Evolutionary conservation across 1,140 invertebrate species (phyloP).

Genomic region (Danaus plexippus): DNA sequence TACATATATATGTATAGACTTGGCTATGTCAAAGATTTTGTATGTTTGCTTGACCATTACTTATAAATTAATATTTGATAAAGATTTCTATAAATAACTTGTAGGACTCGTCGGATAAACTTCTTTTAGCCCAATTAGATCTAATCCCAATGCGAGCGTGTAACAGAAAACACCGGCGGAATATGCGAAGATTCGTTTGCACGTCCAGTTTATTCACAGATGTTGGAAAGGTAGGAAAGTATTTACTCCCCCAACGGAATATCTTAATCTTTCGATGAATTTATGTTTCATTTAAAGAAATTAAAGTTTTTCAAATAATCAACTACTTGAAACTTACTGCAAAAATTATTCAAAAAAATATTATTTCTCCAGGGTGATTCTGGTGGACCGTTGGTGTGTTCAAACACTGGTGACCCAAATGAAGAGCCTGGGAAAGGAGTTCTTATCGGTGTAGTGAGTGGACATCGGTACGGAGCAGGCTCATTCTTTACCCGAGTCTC

Average conservation of each 20-base stretch:
- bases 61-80: too few relatives aligned
- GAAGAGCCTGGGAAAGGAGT: slow-evolving; percentile 29
- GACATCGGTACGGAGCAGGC: slow-evolving; percentile 17
- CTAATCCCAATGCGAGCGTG: slow-evolving; percentile 26
- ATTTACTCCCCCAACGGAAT: too few relatives aligned
- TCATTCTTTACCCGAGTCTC: slow-evolving; percentile 48
- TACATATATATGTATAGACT: too few relatives aligned
- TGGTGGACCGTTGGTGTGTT: slow-evolving; percentile 47
- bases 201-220: slow-evolving; percentile 31
- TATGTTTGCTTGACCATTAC: too few relatives aligned
- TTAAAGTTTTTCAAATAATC: too few relatives aligned
- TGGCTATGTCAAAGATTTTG: too few relatives aligned
- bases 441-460: slow-evolving; percentile 42
- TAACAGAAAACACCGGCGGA: slow-evolving; percentile 24
- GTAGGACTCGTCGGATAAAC: slow-evolving; percentile 23
- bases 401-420: slow-evolving; percentile 32
- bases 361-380: slow-evolving; percentile 44
- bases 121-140: slow-evolving; percentile 32
- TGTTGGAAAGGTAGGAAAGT: slow-evolving; percentile 35
- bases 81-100: too few relatives aligned
- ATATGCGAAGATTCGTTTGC: slow-evolving; percentile 39
- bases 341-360: background rate
- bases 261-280: background rate
- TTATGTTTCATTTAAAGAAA: background rate
- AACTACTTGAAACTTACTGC: too few relatives aligned